Conservation (phyloP, 2,888 invertebrate species). For the Aethes cnicana region DNA sequence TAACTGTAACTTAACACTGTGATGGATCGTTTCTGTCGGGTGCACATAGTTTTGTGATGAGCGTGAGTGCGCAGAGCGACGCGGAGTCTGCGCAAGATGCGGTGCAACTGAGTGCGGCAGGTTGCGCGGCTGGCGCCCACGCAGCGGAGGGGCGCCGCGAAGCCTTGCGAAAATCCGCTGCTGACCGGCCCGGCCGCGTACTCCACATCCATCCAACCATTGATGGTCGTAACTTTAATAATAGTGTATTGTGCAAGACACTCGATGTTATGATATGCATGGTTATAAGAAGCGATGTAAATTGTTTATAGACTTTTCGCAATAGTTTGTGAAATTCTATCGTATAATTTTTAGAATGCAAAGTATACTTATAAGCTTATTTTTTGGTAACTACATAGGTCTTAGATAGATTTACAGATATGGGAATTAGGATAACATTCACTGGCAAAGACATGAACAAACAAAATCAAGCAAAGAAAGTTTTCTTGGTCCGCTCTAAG, state of each 20-base stretch:
- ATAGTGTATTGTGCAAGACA: constrained; percentile 19
- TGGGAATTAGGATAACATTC: no score
- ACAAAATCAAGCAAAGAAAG: no score
- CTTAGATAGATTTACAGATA: no score
- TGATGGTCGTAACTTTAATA: constrained; percentile 24
- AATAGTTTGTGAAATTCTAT: no score
- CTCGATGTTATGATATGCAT: constrained; percentile 5
- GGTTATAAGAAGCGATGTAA: constrained; percentile 14
- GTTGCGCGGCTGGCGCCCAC: constrained; percentile 60
- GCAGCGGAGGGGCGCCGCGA: constrained; percentile 53
- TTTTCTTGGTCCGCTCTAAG: no score
- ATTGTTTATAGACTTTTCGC: not conserved
- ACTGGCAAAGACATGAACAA: no score
- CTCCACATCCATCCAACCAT: constrained; percentile 34
- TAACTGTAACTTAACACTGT: constrained; percentile 73
- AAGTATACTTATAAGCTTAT: no score
- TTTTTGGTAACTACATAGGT: no score
- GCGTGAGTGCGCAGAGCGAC: constrained; percentile 47
- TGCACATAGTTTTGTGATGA: constrained; percentile 57
- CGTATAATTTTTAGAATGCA: no score
- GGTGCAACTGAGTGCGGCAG: constrained; percentile 52
- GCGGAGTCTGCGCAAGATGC: constrained; percentile 55
- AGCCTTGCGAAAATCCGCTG: constrained; percentile 76
- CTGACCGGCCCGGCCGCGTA: constrained; percentile 36
- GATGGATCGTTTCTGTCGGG: constrained; percentile 70